Percentiles rank a stretch among this genome's conserved stretches.
phyloP scores from a whole-genome alignment of 2,113 vertebrate species.

The Spizaetus ornatus region DNA sequence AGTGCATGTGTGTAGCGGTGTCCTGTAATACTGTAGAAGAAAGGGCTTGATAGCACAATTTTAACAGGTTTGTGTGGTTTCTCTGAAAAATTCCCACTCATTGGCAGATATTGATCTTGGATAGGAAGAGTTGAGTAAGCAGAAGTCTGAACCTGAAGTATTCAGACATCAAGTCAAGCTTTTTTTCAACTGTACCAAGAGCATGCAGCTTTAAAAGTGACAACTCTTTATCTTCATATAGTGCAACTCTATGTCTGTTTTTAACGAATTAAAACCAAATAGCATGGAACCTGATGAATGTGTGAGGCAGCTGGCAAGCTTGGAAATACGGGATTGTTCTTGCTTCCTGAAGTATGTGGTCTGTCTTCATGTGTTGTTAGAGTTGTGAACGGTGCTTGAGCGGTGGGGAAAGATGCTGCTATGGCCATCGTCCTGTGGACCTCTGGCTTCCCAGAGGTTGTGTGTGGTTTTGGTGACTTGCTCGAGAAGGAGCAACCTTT shows the following conservation, averaged over 20 bases:
- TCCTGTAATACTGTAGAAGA: not conserved
- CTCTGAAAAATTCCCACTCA: not conserved
- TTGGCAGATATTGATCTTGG: not conserved
- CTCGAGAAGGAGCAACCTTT: not conserved
- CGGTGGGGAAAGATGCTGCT: not conserved
- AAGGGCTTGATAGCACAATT: not conserved
- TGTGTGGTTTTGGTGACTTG: not conserved
- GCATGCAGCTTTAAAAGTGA: not conserved
- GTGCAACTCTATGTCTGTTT: not conserved
- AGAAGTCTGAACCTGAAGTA: not conserved
- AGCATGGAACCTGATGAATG: not conserved
- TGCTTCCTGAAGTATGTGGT: not conserved
- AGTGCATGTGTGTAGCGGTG: not conserved
- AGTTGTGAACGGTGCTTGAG: not conserved
- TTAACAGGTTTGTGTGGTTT: too few species aligned
- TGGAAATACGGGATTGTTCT: not conserved
- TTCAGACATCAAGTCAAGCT: not conserved
- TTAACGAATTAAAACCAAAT: not conserved
- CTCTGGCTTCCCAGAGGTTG: not conserved
- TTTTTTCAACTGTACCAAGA: too few species aligned
- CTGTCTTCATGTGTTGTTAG: not conserved
- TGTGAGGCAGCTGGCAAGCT: not conserved
- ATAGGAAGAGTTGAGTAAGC: not conserved
- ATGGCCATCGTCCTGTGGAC: rapidly evolving
- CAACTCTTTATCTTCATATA: not conserved